Base-by-base conservation (phyloP, 1,140 invertebrate genomes). In the Listronotus bonariensis region DNA sequence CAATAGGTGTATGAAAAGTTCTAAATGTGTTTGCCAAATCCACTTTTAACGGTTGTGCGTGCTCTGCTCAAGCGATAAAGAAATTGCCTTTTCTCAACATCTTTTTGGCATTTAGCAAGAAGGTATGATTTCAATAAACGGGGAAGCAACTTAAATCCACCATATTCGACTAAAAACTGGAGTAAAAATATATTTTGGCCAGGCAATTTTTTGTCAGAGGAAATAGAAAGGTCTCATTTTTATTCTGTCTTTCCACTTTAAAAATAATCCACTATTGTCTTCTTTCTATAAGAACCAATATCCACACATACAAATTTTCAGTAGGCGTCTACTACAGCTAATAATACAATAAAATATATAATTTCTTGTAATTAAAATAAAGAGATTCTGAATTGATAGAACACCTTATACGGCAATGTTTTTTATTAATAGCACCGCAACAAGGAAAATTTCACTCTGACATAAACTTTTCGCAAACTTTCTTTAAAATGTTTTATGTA, bases 361-460 rank as follows among this genome's bases (percentile, higher is more conserved):
- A 26, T 5, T 26, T 26, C 20, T 26, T 26, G 20, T 26, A 26
- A 26, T 26, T 26, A 26, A 26, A 26, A 26, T 26, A 26, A 26
- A 26, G 20, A 26, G 20, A 26, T 5, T n/a, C 43, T 46, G 43
- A 46, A 18, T 46, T 46, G 43, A n/a, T 3, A 18, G 43, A n/a
- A 14, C 43, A 46, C 43, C 20, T 26, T 26, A 26, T 26, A 26
- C 20, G 20, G 20, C 20, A 26, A 5, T 26, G 20, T 26, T 26
- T 46, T 3, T n/a, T n/a, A 14, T 46, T n/a, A 46, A 46, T 46
- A n/a, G 43, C 43, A 46, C 43, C 43, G 15, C 43, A 46, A 46
- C 43, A 46, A 46, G 43, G 43, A 46, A 46, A 46, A 46, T 46
- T 46, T n/a, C 43, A 46, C 15, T 46, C 15, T 5, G 43, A 46